Evolutionary conservation across 2,113 vertebrate species (phyloP), one percentile per base, ranked within the genome.

Genomic region (Thamnaconus septentrionalis): DNA sequence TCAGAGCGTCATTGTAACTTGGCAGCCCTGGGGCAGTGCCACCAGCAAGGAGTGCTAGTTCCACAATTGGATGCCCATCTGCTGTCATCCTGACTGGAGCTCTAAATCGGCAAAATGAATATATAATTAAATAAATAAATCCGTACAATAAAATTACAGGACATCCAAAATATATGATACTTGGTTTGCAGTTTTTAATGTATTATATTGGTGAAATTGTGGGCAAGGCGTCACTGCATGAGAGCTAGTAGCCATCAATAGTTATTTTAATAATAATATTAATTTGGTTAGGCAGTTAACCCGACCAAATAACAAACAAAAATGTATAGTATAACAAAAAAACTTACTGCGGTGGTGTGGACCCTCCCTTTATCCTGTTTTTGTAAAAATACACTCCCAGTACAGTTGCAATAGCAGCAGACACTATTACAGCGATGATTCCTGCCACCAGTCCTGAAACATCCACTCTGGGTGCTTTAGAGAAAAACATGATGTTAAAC

Each of bases 1-100:
- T 82, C 73, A 96, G 77, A 6, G 92, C 95, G 45, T 96, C 93
- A 4, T 87, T 92, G 68, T 96, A 96, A 46, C 91, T 92, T 12
- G 95, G 95, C 2, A 96, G 88, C 18, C 89, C 91, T 0, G 94
- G 93, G 3, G 85, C 63, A 0, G 11, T 2, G 40, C 87, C 73
- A 31, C 18, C 67, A 53, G 81, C 11, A 8, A 93, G 73, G 10
- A 90, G 88, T 12, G 90, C 74, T 7, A 12, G 61, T 56, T 92
- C 91, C 3, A 69, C 59, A 41, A 56, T 62, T 4, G 75, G 70
- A 49, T 4, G 64, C 0, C 84, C 84, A 7, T 91, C 91, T 45
- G 58, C 80, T 46, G 50, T 59, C 73, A 91, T 68, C 11, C 71
- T 85, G 61, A 91, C 87, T 5, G 88, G 88, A 62, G 56, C 63